Base-by-base conservation (phyloP, 2,797 vertebrate genomes). In the Parauchenoglanis punctatus region DNA sequence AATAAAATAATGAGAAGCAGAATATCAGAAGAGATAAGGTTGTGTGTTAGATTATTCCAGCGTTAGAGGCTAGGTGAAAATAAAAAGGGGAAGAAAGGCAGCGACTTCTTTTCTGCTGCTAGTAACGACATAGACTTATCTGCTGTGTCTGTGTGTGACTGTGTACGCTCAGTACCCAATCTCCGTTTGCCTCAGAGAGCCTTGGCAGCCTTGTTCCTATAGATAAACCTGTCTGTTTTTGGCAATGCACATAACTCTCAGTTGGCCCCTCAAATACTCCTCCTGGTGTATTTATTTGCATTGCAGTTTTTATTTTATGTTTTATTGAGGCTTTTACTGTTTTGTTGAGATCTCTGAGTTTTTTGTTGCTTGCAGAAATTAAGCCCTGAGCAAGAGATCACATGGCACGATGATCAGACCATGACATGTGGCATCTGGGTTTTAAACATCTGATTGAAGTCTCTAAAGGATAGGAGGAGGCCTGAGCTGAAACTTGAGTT, bases 1-100 rank as follows among this genome's bases (percentile, higher is more conserved):
- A 93, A 93, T 94, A 90, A 95, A 96, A 95, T 95, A 94, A 95
- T 94, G 94, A 95, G 94, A 94, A 95, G 93, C 93, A 92, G 93
- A 93, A 94, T 92, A 94, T 94, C 92, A 92, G 91, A 94, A 91
- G 78, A 90, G 94, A 96, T 95, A 93, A 93, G 90, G 95, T 94
- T 91, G 93, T 89, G 92, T 87, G 83, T 86, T 90, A 86, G 93
- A 94, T 95, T 91, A 93, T 93, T 93, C 90, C 87, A 87, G 87
- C 87, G 70, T 95, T 94, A 92, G 91, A 70, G 46, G 72, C 65
- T 83, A 82, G 80, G 89, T 85, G 88, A 89, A 87, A 91, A 91
- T 88, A 91, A 91, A 91, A 91, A 85, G 88, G 91, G 90, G 91
- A 89, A 83, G 80, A 88, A 88, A 83, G 89, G 61, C 58, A 44